phyloP scores from a whole-genome alignment of 2,113 vertebrate species.

The Rhombomys opimus region DNA sequence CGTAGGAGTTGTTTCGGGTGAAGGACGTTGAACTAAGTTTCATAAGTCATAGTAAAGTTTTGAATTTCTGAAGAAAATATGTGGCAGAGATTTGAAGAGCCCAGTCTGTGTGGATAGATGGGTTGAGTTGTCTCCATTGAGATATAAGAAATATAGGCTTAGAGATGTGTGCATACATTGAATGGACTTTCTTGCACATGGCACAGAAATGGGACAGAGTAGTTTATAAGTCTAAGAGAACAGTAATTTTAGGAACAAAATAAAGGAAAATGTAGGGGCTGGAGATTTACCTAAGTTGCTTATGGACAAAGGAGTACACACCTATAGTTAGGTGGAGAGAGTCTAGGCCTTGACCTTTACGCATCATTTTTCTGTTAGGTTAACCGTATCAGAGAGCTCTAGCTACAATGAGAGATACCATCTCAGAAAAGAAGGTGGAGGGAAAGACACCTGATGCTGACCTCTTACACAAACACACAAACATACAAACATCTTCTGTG shows the following conservation, averaged over 20 bases:
- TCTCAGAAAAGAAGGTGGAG: neutral
- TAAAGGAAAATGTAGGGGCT: neutral
- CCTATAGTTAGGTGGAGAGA: neutral
- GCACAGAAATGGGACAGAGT: neutral
- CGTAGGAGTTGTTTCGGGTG: neutral
- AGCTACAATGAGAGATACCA: neutral
- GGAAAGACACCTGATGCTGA: neutral
- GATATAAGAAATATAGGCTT: neutral
- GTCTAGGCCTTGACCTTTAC: rapidly evolving
- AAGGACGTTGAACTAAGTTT: neutral
- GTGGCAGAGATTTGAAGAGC: neutral
- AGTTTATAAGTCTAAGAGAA: neutral
- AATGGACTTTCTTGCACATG: neutral
- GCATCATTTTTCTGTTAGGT: neutral
- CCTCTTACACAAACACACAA: neutral
- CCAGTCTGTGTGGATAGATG: neutral
- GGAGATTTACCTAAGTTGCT: neutral
- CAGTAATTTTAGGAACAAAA: neutral
- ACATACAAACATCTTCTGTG: neutral
- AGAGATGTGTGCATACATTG: neutral
- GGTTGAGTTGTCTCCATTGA: neutral
- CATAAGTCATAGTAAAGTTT: neutral
- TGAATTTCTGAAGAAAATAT: neutral
- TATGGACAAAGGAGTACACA: neutral
- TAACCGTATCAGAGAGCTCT: neutral